These are phyloP conservation scores for Colletes latitarsis DNA, from an alignment of 1,140 invertebrate species.

Conservation along the genomic window DNA sequence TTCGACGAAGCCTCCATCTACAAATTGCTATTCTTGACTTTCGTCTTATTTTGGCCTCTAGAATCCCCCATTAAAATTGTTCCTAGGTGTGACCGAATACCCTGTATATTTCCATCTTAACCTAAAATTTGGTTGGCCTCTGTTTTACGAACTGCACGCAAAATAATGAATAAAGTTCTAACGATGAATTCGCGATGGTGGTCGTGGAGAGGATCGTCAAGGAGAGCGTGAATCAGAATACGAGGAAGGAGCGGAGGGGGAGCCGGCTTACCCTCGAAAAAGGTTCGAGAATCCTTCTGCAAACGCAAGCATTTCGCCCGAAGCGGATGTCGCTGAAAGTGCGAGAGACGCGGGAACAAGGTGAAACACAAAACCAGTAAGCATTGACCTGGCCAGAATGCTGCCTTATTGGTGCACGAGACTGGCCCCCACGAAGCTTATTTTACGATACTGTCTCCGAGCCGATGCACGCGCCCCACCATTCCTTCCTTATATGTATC, in stretches of 20 bases:
- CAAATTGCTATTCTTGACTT: too few relatives aligned
- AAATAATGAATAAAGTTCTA: not conserved
- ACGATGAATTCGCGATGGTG: too few relatives aligned
- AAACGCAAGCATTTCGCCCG: conserved; percentile 3
- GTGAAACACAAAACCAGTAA: conserved; percentile 78
- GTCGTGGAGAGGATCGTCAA: not conserved
- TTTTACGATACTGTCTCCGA: conserved; percentile 68
- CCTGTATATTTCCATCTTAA: too few relatives aligned
- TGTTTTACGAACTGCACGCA: too few relatives aligned
- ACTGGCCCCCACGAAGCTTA: conserved; percentile 71
- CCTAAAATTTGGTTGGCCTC: too few relatives aligned
- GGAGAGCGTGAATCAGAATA: not conserved
- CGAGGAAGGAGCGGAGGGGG: not conserved
- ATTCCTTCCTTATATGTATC: conserved; percentile 52
- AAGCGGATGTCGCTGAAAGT: conserved; percentile 22
- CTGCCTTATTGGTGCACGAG: conserved; percentile 74
- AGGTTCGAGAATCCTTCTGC: conserved; percentile 13
- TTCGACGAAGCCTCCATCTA: too few relatives aligned
- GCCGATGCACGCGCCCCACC: conserved; percentile 17
- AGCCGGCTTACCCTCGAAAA: conserved; percentile 10
- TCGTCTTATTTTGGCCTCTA: too few relatives aligned
- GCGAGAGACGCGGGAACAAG: conserved; percentile 42
- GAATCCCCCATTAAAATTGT: too few relatives aligned
- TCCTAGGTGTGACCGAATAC: too few relatives aligned
- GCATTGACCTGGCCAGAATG: conserved; percentile 76